Base-by-base conservation (phyloP, 2,888 invertebrate genomes). In the Steromphala cineraria region DNA sequence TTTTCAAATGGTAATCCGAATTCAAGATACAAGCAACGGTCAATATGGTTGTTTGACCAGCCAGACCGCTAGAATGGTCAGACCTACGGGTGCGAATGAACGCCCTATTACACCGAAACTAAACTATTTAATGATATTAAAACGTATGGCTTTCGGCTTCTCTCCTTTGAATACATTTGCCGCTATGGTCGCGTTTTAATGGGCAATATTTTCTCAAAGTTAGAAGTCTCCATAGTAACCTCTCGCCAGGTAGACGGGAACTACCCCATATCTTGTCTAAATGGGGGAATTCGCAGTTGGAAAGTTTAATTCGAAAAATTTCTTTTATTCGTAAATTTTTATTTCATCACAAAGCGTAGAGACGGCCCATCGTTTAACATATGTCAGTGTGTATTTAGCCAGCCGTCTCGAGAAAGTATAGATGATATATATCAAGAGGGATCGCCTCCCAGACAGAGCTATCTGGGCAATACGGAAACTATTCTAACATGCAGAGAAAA, bases 91-190 rank as follows among this genome's bases (percentile, higher is more conserved):
- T 15, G 28, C 13, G 17, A 24, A 15, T 21, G 8, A 10, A 62
- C 28, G 62, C 28, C 62, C 62, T 62, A 62, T 62, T 62, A 62
- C 62, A 28, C 28, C 62, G 62, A 62, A 62, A 62, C 62, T 62
- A 62, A 62, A 62, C 62, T 62, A 62, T 62, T 62, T 62, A 62
- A 62, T 62, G 62, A 62, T 28, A 62, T 62, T 21, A 62, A 62
- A 62, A 62, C 62, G 62, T 62, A 62, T 62, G 28, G 62, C 28
- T 62, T 62, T 24, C 62, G 62, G 24, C 28, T 15, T 21, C 28
- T n/a, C 28, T 8, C 62, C 17, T 62, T 28, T 62, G 62, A 62
- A 62, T 62, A 62, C 62, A 62, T 62, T 62, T 24, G 28, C 62
- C 21, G 62, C 28, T 62, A 28, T 24, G 15, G 62, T 3, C 62